Evolutionary conservation across 1,140 invertebrate species (phyloP).

Genomic region (Apis dorsata): DNA sequence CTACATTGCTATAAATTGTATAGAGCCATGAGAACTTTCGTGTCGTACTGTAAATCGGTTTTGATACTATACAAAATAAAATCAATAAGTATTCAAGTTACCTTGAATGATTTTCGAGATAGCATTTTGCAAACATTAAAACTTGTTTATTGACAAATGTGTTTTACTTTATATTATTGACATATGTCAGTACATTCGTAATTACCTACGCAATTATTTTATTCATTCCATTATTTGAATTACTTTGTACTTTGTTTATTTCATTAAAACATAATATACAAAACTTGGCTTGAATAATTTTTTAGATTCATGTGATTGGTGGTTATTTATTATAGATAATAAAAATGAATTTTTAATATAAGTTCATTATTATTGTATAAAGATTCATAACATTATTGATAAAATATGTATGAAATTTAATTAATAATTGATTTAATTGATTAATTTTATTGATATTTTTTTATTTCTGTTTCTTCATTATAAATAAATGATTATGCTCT

Average conservation of each 20-base stretch:
- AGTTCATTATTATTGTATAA: neutral
- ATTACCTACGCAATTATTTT: conserved; percentile 22
- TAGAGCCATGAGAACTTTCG: conserved; percentile 68
- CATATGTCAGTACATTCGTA: conserved; percentile 2
- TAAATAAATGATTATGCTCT: too few species aligned
- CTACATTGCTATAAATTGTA: conserved; percentile 59
- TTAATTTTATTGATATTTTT: too few species aligned
- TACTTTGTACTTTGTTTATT: neutral
- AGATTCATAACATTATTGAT: too few species aligned
- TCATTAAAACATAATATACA: too few species aligned
- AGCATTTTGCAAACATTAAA: neutral
- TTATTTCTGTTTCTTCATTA: neutral
- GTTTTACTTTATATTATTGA: conserved; percentile 54
- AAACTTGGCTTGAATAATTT: neutral
- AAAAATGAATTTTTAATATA: neutral
- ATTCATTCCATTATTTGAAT: conserved; percentile 11
- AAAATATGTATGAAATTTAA: neutral
- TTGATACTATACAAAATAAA: conserved; percentile 72
- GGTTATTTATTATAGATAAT: neutral
- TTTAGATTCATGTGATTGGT: neutral
- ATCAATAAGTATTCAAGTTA: conserved; percentile 70
- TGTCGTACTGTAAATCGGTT: conserved; percentile 73
- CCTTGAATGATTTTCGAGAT: neutral
- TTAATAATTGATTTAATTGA: neutral
- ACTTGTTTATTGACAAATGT: conserved; percentile 44